phyloP scores from a whole-genome alignment of 2,888 invertebrate genomes.

The Zaprionus bogoriensis region DNA sequence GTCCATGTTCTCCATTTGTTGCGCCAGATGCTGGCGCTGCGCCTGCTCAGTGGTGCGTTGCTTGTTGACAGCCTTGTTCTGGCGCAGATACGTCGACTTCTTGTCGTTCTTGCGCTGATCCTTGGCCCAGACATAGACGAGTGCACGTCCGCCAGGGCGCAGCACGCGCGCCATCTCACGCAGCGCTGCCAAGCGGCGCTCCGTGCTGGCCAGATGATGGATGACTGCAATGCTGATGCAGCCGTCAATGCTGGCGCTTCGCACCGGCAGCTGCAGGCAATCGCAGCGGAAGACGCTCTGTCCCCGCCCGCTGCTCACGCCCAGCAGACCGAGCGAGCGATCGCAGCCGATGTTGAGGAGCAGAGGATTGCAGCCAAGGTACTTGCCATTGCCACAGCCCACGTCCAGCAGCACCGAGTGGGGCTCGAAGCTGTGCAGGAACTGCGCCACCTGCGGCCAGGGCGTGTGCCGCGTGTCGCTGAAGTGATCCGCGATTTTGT shows the following conservation, averaged over 20 bases:
- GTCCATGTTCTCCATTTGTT: constrained; percentile 39
- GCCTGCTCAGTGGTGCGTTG: constrained; percentile 81
- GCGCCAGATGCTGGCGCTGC: constrained; percentile 73
- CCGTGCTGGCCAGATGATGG: constrained; percentile 95
- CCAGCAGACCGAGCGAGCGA: constrained; percentile 87
- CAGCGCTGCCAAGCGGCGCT: constrained; percentile 89
- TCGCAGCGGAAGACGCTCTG: constrained; percentile 90
- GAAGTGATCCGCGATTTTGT: constrained; percentile 96
- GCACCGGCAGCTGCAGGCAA: constrained; percentile 88
- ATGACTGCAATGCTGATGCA: constrained; percentile 97
- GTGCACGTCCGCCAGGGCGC: constrained; percentile 87
- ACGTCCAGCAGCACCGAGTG: constrained; percentile 93
- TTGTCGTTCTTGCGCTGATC: constrained; percentile 89
- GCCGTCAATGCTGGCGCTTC: constrained; percentile 88
- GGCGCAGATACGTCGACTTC: constrained; percentile 88
- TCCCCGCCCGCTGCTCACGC: constrained; percentile 85
- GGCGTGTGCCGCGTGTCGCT: constrained; percentile 96
- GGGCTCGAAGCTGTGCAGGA: constrained; percentile 86
- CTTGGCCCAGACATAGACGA: constrained; percentile 98
- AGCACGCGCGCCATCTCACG: constrained; percentile 90
- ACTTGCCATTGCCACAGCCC: constrained; percentile 99
- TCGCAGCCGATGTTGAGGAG: constrained; percentile 90
- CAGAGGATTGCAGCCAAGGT: constrained; percentile 85
- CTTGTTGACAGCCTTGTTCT: constrained; percentile 84
- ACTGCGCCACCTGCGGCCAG: constrained; percentile 95